A percentile compares a stretch with the other conserved stretches of the same genome.
These are phyloP conservation scores for Macrostomum lignano DNA, from an alignment of 1,140 invertebrate genomes.

Conservation along the genomic window DNA sequence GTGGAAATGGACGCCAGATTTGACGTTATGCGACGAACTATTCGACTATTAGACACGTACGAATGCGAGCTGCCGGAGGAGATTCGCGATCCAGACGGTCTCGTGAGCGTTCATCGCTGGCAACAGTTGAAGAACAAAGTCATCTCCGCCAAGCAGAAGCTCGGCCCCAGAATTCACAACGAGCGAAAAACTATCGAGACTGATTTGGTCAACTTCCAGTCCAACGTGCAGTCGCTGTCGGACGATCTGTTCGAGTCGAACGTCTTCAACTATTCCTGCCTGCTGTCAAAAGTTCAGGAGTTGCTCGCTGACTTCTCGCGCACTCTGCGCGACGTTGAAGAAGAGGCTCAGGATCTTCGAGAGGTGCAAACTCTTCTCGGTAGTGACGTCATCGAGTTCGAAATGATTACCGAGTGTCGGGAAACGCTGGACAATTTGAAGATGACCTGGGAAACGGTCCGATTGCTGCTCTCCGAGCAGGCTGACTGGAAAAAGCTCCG, in stretches of 20 bases:
- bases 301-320: constrained; percentile 18
- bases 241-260: constrained; percentile 17
- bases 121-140: constrained; percentile 26
- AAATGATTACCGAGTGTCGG: constrained; percentile 17
- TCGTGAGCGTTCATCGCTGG: constrained; percentile 18
- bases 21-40: constrained; percentile 21
- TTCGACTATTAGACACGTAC: constrained; percentile 23
- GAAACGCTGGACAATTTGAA: constrained; percentile 21
- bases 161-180: constrained; percentile 25
- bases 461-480: constrained; percentile 14
- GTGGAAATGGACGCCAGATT: constrained; percentile 26
- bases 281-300: constrained; percentile 14
- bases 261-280: constrained; percentile 17
- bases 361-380: constrained; percentile 26
- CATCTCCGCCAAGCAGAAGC: constrained; percentile 24
- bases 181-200: constrained; percentile 23
- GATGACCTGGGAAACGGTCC: constrained; percentile 22
- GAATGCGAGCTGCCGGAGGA: constrained; percentile 17
- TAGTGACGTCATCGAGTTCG: constrained; percentile 21
- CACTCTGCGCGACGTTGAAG: constrained; percentile 16
- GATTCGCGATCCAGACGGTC: constrained; percentile 17
- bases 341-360: constrained; percentile 23
- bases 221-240: constrained; percentile 13
- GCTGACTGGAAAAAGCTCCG: constrained; percentile 22
- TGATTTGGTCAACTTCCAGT: constrained; percentile 19